These are phyloP conservation scores for Daphoenositta chrysoptera DNA, from an alignment of 2,113 vertebrate genomes.

Conservation along the genomic window DNA sequence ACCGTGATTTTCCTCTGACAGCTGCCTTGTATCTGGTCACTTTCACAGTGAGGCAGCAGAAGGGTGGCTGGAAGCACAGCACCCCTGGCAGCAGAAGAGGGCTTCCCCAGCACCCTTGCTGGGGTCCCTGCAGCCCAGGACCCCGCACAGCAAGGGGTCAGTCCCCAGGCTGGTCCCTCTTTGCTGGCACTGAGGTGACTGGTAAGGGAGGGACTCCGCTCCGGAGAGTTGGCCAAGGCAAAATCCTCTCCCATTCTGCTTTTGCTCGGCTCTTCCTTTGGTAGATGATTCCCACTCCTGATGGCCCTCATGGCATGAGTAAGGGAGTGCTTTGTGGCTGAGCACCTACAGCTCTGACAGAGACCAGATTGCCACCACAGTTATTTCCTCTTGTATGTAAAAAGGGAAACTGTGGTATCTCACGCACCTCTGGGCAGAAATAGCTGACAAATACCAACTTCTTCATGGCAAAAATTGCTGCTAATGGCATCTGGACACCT, in stretches of 20 bases:
- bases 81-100: rapidly evolving
- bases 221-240: neutral
- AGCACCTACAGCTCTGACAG: neutral
- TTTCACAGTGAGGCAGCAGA: rapidly evolving
- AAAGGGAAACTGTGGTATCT: constrained; percentile 7
- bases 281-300: neutral
- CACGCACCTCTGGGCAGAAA: constrained; percentile 6
- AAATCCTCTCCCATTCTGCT: neutral
- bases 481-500: neutral
- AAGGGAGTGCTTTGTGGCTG: neutral
- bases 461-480: neutral
- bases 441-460: neutral
- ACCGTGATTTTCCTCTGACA: neutral
- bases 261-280: neutral
- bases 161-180: neutral
- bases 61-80: neutral
- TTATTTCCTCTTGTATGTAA: constrained; percentile 7
- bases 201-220: rapidly evolving
- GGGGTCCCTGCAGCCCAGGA: neutral
- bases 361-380: constrained; percentile 24
- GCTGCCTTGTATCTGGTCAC: neutral
- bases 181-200: neutral
- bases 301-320: neutral
- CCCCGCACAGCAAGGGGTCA: rapidly evolving
- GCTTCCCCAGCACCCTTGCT: neutral